phyloP scores from a whole-genome alignment of 2,888 invertebrate genomes.

The Amiota communis region DNA sequence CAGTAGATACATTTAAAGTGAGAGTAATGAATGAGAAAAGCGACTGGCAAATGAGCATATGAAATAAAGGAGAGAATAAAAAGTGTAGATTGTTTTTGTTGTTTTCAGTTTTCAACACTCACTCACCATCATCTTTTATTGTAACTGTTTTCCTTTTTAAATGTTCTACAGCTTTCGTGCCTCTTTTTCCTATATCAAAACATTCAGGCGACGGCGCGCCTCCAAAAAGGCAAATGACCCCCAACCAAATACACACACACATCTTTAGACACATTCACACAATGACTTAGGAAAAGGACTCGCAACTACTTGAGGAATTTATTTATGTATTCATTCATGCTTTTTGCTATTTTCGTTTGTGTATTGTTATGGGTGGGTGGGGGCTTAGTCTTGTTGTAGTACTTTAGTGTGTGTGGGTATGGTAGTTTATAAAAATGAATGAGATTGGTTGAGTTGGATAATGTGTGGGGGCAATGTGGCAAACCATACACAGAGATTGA shows the following conservation, averaged over 20 bases:
- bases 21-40: neutral
- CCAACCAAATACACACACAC: neutral
- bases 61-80: neutral
- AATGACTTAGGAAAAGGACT: neutral
- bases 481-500: neutral
- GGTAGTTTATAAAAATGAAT: no score
- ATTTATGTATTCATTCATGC: constrained; percentile 12
- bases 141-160: constrained; percentile 14
- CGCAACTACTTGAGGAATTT: constrained; percentile 24
- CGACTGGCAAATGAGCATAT: neutral
- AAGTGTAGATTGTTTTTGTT: no score
- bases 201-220: neutral
- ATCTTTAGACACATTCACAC: neutral
- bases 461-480: no score
- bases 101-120: no score
- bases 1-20: neutral
- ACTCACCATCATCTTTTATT: neutral
- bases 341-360: constrained; percentile 10
- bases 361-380: no score
- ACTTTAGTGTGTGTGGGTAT: no score
- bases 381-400: no score
- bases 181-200: neutral
- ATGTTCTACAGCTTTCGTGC: constrained; percentile 10
- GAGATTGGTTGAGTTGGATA: no score
- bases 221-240: neutral